Conservation (phyloP, 2,113 vertebrate genomes). For the Calypte anna region DNA sequence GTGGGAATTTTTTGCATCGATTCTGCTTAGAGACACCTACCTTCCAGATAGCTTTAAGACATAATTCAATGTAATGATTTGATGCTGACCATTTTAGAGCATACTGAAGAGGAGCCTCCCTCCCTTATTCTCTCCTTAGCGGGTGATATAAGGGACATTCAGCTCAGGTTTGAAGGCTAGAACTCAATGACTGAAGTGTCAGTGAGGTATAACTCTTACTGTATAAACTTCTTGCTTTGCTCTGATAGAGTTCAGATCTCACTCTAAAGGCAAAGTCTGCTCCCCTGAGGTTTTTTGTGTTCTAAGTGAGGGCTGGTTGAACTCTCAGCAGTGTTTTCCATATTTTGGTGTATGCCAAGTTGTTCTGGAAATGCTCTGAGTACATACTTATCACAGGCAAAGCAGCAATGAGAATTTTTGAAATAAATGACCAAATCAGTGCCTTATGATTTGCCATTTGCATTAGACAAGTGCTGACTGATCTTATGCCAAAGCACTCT, state of each 20-base stretch:
- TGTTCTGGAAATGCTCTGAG: not conserved
- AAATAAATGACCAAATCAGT: not conserved
- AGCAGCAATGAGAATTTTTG: slow-evolving; percentile 27
- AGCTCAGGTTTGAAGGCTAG: not conserved
- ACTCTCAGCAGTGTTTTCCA: not conserved
- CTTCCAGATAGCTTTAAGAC: not conserved
- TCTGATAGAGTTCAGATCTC: not conserved
- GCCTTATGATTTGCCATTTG: slow-evolving; percentile 12
- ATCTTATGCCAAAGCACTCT: slow-evolving; percentile 33
- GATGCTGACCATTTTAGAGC: not conserved
- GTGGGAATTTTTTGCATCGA: not conserved
- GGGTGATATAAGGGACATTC: not conserved
- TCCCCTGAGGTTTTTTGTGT: slow-evolving; percentile 3
- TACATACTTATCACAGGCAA: slow-evolving; percentile 29
- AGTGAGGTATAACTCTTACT: not conserved
- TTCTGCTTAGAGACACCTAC: not conserved
- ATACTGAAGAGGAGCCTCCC: not conserved
- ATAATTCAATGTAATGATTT: not conserved
- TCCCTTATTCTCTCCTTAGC: not conserved
- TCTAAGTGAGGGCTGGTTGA: not conserved
- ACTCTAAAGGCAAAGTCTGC: not conserved
- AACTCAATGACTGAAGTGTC: not conserved
- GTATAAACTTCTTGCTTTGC: not conserved
- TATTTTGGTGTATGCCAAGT: not conserved
- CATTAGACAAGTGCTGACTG: not conserved